phyloP scores from a whole-genome alignment of 2,113 vertebrate genomes.

The Nesoenas mayeri region DNA sequence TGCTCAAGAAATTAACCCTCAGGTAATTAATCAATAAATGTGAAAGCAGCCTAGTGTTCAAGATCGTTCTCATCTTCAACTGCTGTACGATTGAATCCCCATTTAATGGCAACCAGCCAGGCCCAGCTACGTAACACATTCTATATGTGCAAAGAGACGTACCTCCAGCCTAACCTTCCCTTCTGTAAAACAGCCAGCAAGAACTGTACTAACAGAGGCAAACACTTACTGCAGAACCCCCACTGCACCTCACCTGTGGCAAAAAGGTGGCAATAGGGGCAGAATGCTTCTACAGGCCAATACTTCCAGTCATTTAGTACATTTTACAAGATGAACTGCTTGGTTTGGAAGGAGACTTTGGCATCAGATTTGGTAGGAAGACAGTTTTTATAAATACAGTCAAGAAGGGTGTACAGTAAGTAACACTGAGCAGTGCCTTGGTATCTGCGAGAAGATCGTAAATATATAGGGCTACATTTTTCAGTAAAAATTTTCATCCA shows the following conservation, averaged over 20 bases:
- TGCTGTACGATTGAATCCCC: background rate
- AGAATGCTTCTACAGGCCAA: background rate
- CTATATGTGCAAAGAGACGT: accelerated
- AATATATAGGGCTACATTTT: accelerated
- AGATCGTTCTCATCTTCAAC: background rate
- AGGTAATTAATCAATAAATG: background rate
- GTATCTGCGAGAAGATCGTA: background rate
- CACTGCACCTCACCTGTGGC: background rate
- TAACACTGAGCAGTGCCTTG: background rate
- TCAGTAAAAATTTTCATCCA: background rate
- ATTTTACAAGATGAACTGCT: background rate
- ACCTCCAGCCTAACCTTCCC: background rate
- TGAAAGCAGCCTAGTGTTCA: background rate
- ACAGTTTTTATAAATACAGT: background rate
- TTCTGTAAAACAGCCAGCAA: background rate
- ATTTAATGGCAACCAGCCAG: background rate
- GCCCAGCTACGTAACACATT: background rate
- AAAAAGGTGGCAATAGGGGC: background rate
- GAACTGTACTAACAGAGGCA: background rate
- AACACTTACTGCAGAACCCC: background rate
- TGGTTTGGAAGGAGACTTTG: background rate
- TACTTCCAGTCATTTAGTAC: background rate
- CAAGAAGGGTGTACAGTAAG: background rate
- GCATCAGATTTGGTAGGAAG: background rate
- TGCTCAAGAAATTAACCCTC: background rate